Evolutionary conservation across 2,113 vertebrate genomes (phyloP).

Genomic region (Hemiprocne comata): DNA sequence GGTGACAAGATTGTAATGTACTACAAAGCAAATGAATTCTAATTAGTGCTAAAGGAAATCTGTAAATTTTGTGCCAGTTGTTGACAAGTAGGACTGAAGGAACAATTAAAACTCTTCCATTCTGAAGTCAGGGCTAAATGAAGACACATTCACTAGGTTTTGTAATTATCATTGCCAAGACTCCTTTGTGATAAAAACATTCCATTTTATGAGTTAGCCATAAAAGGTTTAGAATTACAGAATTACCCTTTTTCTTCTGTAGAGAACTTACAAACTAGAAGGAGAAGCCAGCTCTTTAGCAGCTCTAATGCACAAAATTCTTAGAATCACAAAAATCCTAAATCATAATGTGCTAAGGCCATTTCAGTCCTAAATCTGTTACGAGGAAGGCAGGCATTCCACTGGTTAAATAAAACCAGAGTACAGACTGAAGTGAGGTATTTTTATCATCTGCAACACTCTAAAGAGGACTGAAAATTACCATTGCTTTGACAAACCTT

Average conservation of each 20-base stretch:
- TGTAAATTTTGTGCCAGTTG: background rate
- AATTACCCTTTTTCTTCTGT: background rate
- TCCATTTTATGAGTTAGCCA: background rate
- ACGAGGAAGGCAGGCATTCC: background rate
- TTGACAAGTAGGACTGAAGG: background rate
- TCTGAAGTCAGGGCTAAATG: background rate
- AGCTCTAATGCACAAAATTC: background rate
- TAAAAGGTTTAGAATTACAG: background rate
- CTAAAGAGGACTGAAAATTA: slow-evolving; percentile 12
- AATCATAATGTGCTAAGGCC: background rate
- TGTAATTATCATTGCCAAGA: background rate
- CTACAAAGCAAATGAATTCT: background rate
- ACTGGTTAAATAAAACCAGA: background rate
- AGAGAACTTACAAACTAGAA: background rate
- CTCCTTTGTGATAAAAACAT: background rate
- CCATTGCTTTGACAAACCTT: slow-evolving; percentile 45
- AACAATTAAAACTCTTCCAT: background rate
- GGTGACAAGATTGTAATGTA: background rate
- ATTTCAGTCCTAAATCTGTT: background rate
- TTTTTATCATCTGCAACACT: slow-evolving; percentile 18
- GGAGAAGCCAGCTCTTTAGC: background rate
- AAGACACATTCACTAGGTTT: background rate
- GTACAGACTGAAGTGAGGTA: background rate
- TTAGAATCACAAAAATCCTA: too few relatives aligned
- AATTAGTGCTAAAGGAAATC: background rate